Evolutionary conservation across 2,888 invertebrate genomes (phyloP), one percentile per base, ranked within the genome.

Genomic region (Hesperia comma): DNA sequence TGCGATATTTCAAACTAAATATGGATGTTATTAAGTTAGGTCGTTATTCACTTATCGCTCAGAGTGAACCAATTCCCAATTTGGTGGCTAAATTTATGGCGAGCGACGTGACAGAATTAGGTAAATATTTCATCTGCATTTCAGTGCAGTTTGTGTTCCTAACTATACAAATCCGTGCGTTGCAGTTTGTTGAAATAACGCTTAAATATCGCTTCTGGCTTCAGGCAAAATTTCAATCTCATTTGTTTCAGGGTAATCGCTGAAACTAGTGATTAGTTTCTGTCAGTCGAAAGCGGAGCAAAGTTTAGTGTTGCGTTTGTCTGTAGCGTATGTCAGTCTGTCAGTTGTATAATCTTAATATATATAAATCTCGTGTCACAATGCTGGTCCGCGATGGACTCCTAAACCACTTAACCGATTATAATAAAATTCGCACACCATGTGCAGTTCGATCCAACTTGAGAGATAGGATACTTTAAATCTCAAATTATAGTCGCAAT

Each of bases 81-180:
- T 46, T 33, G 33, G 32, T 49, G 46, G 60, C 33, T 17, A 32
- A 60, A 60, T 60, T 58, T 60, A 60, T 60, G 60, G 60, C 32
- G 6, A 46, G 46, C 12, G 19, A 60, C 60, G 60, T 33, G 60
- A 60, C 60, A 60, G 60, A 60, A 60, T 60, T 60, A 46, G 60
- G 46, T 60, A 60, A 60, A 60, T 60, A 60, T 46, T 46, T 60
- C 33, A 60, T 46, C 46, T 17, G 58, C 43, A 58, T 58, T 58
- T 58, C 58, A 58, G 58, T 58, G 17, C 15, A 17, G 43, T 58
- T 58, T 46, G 58, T 15, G 43, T 32, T 46, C n/a, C 43, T 43
- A 46, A 26, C 17, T 53, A 55, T 33, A 57, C 32, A 43, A 43
- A 57, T 26, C 7, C 57, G 57, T 56, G 40, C 21, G n/a, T 37